Evolutionary conservation across 2,888 invertebrate species (phyloP), one percentile per base, ranked within the genome.

Genomic region (Copidosoma aretas): DNA sequence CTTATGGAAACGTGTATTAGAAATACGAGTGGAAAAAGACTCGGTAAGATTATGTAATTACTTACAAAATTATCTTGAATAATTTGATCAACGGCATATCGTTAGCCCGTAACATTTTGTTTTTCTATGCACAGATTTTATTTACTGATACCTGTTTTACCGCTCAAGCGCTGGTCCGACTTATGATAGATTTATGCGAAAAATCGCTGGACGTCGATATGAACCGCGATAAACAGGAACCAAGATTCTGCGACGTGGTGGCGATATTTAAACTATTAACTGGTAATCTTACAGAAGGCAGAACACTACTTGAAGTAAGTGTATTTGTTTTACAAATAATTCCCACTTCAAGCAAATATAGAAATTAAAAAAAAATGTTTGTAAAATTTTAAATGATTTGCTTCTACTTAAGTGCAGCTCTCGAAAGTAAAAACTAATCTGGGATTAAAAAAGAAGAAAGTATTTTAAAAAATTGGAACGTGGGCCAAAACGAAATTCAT

Each of bases 101-200:
- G 12, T 46, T 46, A 46, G 14, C 17, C 43, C 3, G 14, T 14
- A 46, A 32, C 32, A 46, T 46, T 46, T 46, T 43, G 25, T 25
- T 59, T 19, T 64, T 64, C n/a, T 32, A 8, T 32, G 32, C 74
- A 1, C 73, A 85, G 84, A 85, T 88, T 63, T 83, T 89, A 43
- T 88, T 86, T 82, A 88, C 90, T 70, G 95, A 95, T 84, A 93
- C 95, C 57, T 91, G 93, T 81, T 94, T 93, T 84, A 91, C 93
- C 64, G 93, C 93, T 68, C 92, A 94, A 85, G 94, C 95, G 24
- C 86, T 96, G 63, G 92, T 95, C 71, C 89, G 93, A 76, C 88
- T 95, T 71, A 91, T 94, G 89, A 87, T 94, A 75, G 92, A 92
- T 83, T 87, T 90, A 77, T 88, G 88, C 77, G 87, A 87, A 71